Base-by-base conservation (phyloP, 2,113 vertebrate genomes). In the Hippopotamus amphibius region DNA sequence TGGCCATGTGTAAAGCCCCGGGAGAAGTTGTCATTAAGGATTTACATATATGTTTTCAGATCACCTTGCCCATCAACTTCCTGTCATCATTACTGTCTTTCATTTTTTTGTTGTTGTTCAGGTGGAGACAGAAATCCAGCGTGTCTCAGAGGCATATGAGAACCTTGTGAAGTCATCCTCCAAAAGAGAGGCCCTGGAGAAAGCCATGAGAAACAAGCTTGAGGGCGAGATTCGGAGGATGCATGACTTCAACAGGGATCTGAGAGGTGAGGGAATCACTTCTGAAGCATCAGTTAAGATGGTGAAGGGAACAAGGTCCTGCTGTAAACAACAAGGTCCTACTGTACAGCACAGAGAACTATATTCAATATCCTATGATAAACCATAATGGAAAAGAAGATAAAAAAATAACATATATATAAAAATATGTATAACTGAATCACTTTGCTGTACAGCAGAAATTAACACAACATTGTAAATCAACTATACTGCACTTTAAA, bases 161-260 rank as follows among this genome's bases (percentile, higher is more conserved):
- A 99, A 99, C 98, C 98, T 99, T 71, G 99, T 99, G 37, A 99
- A 99, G 98, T 99, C 99, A 3, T 99, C 99, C 6, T 99, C 99
- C 17, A 99, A 99, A 98, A 98, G 99, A 96, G 99, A 99, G 93
- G 97, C 99, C 50, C 98, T 99, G 98, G 99, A 99, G 98, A 99
- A 99, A 97, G 99, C 99, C 85, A 99, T 99, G 99, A 99, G 99
- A 97, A 99, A 99, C 98, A 99, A 99, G 97, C 98, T 99, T 91
- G 99, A 99, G 98, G 99, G 99, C 79, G 99, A 99, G 98, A 99
- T 99, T 96, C 99, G 99, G 7, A 99, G 99, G 80, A 99, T 99
- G 96, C 99, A 99, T 28, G 99, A 99, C 98, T 99, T 99, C 98
- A 99, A 99, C 99, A 99, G 99, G 59, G 99, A 99, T 97, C 99